Base-by-base conservation (phyloP, 2,888 invertebrate genomes). In the Torymus auratus region DNA sequence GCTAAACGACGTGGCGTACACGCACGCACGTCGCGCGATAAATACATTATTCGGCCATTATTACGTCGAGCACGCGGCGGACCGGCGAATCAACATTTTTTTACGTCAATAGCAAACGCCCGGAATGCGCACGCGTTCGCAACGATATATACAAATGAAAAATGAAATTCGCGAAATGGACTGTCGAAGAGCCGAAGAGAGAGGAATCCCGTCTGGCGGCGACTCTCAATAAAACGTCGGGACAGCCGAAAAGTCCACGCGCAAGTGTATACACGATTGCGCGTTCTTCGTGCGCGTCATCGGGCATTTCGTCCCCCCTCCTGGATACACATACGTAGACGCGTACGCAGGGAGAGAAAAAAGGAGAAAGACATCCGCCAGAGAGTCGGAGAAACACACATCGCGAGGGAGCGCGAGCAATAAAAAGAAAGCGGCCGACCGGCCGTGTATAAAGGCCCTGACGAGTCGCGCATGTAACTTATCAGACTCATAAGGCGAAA, bases 391-490 rank as follows among this genome's bases (percentile, higher is more conserved):
- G 28, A 28, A 28, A 28, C 28, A 28, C 28, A 28, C 5, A 28
- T 28, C 28, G 28, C 28, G 28, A 28, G 28, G 28, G 28, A 28
- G 28, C 17, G 0, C 5, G 58, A 1, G 13, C 53, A 2, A 67
- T 12, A 2, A 52, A 58, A 41, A n/a, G 61, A 50, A 52, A 56
- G 60, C n/a, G 20, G 11, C 41, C 12, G 56, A n/a, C n/a, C 23
- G 23, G 69, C 61, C 50, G 41, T 50, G 61, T 20, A 76, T 28
- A 28, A 28, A 28, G 28, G 28, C 62, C n/a, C 71, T 62, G 75
- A 77, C 50, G 77, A 69, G 53, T 53, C 74, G 28, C 28, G 28
- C 28, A 50, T 74, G 61, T 74, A 74, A 78, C 60, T 77, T 81
- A 81, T 81, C 78, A 67, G 56, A 23, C 73, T 41, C 55, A 61